Evolutionary conservation across 2,797 vertebrate species (phyloP), one percentile per base, ranked within the genome.

Genomic region (Melanotaenia pygmaea): DNA sequence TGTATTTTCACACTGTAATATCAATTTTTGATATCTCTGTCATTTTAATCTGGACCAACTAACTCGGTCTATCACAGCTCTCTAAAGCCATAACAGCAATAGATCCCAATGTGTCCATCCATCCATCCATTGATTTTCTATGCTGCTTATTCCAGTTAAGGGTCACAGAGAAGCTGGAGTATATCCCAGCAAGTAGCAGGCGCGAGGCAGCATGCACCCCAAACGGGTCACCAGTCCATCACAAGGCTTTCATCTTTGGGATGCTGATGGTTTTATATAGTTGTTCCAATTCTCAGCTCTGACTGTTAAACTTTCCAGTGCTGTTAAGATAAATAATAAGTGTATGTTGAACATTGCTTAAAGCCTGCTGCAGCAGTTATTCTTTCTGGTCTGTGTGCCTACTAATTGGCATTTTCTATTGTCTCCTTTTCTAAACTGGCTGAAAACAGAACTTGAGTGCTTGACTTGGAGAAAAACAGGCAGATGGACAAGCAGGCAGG

Each of bases 401-500:
- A 16, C 51, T 70, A 16, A 67, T 74, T 79, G 16, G 67, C 61
- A 35, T 74, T 76, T 66, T 53, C 13, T 59, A 10, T 60, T 62
- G 56, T 40, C 18, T 57, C 30, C 22, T 35, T 70, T 64, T 67
- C 34, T n/a, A 54, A 71, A 65, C 6, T 13, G 22, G 6, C 6
- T 79, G 37, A 54, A 65, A 69, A 66, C 67, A 40, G 63, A 60
- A 12, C 28, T 24, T 61, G 24, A 51, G 34, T 53, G 50, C 12
- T 59, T 10, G 18, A 62, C 63, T 16, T 30, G 5, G 38, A 26
- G 43, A 14, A 58, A 67, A 54, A 64, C 3, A 3, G 60, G 56
- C 59, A 68, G 70, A 47, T 63, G 74, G 68, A 50, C 18, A 47
- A 20, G n/a, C 56, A 70, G 50, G 13, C 38, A 70, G 30, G 16